Base-by-base conservation (phyloP, 2,797 vertebrate species). In the Lepus oiostolus region DNA sequence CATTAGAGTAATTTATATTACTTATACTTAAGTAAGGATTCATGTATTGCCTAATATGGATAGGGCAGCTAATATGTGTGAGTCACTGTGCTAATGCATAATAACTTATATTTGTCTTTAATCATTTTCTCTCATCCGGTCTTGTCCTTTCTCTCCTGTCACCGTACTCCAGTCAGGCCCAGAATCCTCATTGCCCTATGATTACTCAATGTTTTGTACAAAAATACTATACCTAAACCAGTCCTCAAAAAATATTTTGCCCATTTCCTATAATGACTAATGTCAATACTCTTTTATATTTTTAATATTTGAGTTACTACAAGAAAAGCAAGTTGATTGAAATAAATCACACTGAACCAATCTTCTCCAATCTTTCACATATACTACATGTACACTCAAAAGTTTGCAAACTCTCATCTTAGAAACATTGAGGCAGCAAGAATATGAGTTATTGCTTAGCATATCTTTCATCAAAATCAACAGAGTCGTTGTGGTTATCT, bases 211-310 rank as follows among this genome's bases (percentile, higher is more conserved):
- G 67, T 85, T 94, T 88, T 84, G 60, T 38, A 81, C 52, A 72
- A 30, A 91, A 71, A 50, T 75, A 52, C 19, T 54, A 77, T 5
- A 77, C 68, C n/a, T 94, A 62, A 71, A 7, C 54, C 71, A 79
- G 7, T 83, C 77, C 79, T 87, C 54, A 70, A 86, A 91, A 50
- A n/a, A 38, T 17, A 62, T 87, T 84, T 52, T 62, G 8, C 63
- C 58, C 47, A 68, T 80, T 93, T 91, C 77, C 84, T 93, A 1
- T 77, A 58, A 91, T 74, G 81, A 26, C 26, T 52, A 52, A 62
- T 17, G 81, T 85, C 54, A 70, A 90, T 92, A 47, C 75, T 95
- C 76, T 96, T 16, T 63, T 62, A 14, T 71, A 35, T 87, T 38
- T 95, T 84, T 86, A 93, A 72, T 54, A 32, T 26, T 81, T 58